phyloP scores from a whole-genome alignment of 2,113 vertebrate species.

The Acrocephalus kingi region DNA sequence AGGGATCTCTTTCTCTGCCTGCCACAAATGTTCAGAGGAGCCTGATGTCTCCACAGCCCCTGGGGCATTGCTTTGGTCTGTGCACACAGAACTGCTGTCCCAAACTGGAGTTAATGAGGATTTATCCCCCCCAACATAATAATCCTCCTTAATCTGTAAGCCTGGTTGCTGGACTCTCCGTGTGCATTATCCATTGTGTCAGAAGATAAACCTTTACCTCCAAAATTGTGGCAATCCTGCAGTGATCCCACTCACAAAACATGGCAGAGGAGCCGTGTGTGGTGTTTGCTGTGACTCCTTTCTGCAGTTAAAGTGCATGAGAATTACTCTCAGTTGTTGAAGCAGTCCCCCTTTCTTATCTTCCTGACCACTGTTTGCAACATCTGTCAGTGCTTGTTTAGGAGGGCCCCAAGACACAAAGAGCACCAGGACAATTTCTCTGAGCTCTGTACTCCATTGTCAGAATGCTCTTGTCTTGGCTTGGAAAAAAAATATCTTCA shows the following conservation, averaged over 20 bases:
- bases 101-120: not conserved
- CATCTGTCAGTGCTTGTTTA: slow-evolving; percentile 36
- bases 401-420: not conserved
- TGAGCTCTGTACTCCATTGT: not conserved
- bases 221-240: not conserved
- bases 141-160: not conserved
- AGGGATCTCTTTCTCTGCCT: not conserved
- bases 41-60: not conserved
- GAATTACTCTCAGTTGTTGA: not conserved
- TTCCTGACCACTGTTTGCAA: slow-evolving; percentile 22
- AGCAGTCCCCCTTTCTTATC: not conserved
- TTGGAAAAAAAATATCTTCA: slow-evolving; percentile 41
- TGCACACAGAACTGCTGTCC: not conserved
- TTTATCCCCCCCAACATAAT: not conserved
- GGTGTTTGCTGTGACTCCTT: not conserved
- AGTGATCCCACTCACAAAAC: not conserved
- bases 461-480: slow-evolving; percentile 1
- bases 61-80: not conserved
- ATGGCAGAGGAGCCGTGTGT: not conserved
- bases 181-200: not conserved
- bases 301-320: not conserved
- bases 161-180: not conserved
- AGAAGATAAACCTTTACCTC: not conserved
- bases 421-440: not conserved
- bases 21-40: not conserved